These are phyloP conservation scores for Trissoscelio sp. DNA, from an alignment of 2,888 invertebrate species.

Conservation along the genomic window DNA sequence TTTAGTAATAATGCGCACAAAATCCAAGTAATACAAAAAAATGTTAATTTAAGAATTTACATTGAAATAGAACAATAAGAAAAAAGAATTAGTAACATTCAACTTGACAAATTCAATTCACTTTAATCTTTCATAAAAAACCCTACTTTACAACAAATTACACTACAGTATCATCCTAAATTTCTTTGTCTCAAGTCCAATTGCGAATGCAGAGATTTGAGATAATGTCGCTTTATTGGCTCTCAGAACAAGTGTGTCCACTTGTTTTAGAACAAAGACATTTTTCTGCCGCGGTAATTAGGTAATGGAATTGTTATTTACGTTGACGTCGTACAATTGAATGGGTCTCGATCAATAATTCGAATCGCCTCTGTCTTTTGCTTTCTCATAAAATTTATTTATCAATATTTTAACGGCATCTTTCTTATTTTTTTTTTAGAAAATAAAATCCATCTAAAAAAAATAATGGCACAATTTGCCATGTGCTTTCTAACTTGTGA, in stretches of 20 bases:
- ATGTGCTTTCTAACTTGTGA: neutral
- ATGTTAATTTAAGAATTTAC: too few species aligned
- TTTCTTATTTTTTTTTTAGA: neutral
- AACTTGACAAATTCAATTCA: neutral
- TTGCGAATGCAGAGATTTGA: conserved; percentile 21
- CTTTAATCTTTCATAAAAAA: neutral
- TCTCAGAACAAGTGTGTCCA: neutral
- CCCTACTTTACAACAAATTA: neutral
- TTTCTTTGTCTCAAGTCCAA: conserved; percentile 9
- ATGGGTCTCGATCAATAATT: neutral
- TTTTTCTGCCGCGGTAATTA: conserved; percentile 15
- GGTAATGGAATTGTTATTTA: conserved; percentile 28
- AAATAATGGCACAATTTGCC: too few species aligned
- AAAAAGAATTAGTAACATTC: neutral
- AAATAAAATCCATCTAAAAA: too few species aligned
- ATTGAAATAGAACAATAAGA: too few species aligned
- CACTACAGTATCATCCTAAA: conserved; percentile 8
- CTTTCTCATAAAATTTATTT: too few species aligned
- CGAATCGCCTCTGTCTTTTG: neutral
- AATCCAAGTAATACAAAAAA: too few species aligned
- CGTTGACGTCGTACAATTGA: neutral
- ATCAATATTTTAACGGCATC: neutral
- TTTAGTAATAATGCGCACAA: too few species aligned
- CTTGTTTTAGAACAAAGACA: conserved; percentile 19
- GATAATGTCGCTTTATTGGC: conserved; percentile 21